phyloP scores from a whole-genome alignment of 2,113 vertebrate species.

The Mesitornis unicolor region DNA sequence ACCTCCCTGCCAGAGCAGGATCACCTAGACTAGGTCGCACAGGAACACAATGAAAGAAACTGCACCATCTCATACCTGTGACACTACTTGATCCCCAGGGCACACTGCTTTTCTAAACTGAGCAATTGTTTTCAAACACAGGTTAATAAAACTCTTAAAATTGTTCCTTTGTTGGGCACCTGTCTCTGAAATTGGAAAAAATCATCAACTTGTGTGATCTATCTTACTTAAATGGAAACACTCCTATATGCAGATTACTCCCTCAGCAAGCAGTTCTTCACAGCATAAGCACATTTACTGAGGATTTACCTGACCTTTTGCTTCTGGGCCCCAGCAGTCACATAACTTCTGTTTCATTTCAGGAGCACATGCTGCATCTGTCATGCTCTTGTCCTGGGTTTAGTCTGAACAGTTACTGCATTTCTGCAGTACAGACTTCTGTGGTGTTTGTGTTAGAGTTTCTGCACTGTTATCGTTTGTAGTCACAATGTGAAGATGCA shows the following conservation, averaged over 20 bases:
- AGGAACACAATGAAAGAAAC: background rate
- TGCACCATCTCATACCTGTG: background rate
- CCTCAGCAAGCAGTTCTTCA: background rate
- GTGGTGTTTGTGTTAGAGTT: background rate
- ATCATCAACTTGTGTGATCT: background rate
- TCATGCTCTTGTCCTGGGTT: background rate
- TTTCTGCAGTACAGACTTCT: background rate
- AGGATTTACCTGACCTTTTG: background rate
- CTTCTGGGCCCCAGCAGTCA: background rate
- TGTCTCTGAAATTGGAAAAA: background rate
- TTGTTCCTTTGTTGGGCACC: background rate
- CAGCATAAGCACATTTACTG: background rate
- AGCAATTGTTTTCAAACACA: slow-evolving; percentile 14
- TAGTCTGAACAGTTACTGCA: background rate
- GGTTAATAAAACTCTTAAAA: background rate
- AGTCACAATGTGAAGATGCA: background rate
- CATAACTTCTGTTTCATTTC: background rate
- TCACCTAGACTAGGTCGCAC: too few relatives aligned
- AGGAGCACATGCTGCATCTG: background rate
- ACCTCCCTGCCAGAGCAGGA: too few relatives aligned
- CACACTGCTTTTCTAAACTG: slow-evolving; percentile 33
- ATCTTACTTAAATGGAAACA: background rate
- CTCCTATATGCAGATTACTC: background rate
- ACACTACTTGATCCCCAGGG: background rate
- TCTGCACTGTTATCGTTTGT: accelerated